phyloP scores from a whole-genome alignment of 2,797 vertebrate genomes.

The Eptatretus atami region DNA sequence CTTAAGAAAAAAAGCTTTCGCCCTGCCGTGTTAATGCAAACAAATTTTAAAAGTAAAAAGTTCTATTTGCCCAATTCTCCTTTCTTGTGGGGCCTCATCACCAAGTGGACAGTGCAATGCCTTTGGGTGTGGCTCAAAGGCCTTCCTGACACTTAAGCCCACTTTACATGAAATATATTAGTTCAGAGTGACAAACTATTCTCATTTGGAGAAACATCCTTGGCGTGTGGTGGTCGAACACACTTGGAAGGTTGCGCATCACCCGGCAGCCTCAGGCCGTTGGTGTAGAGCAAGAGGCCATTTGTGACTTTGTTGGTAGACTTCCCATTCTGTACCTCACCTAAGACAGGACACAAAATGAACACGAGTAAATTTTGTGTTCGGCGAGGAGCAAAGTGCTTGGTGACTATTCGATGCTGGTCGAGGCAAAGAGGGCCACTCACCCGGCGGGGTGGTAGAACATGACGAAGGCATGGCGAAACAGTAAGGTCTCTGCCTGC shows the following conservation, averaged over 20 bases:
- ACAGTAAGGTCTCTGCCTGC: constrained; percentile 64
- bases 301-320: constrained; percentile 48
- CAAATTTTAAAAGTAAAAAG: too few species aligned
- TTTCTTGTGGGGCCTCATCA: too few species aligned
- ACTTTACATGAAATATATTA: too few species aligned
- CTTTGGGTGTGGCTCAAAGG: too few species aligned
- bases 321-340: constrained; percentile 69
- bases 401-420: constrained; percentile 1
- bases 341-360: constrained; percentile 6
- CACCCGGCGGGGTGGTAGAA: not conserved
- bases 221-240: too few species aligned
- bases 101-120: too few species aligned
- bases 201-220: too few species aligned
- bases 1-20: too few species aligned
- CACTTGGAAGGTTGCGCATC: constrained; percentile 14
- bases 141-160: too few species aligned
- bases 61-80: too few species aligned
- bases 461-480: not conserved
- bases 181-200: too few species aligned
- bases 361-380: not conserved
- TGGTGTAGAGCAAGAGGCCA: constrained; percentile 48
- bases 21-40: too few species aligned
- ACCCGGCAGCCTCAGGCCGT: constrained; percentile 32
- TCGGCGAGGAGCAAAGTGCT: not conserved
- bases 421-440: not conserved